These are phyloP conservation scores for Polydrusus tereticollis DNA, from an alignment of 2,888 invertebrate genomes.

Conservation along the genomic window DNA sequence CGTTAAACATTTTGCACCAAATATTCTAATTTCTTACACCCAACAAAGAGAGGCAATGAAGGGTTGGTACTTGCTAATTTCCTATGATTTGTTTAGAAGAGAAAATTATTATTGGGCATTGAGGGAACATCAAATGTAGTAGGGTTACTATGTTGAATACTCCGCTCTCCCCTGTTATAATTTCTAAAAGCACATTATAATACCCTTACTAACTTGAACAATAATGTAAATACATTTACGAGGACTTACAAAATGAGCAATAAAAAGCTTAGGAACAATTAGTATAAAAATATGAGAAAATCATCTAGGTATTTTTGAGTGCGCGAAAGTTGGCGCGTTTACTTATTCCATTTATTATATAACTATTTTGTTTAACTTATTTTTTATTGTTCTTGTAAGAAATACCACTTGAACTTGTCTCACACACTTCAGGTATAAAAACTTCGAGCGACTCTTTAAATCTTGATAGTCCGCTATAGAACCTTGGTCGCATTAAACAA, in stretches of 20 bases:
- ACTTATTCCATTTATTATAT: no score
- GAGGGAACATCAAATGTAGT: no score
- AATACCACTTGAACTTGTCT: neutral
- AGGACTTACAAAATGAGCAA: neutral
- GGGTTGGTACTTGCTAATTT: no score
- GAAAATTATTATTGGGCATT: no score
- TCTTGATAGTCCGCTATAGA: neutral
- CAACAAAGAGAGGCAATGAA: no score
- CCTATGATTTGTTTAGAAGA: no score
- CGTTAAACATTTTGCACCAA: no score
- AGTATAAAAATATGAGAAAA: neutral
- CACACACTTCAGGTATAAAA: neutral
- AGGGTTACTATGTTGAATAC: no score
- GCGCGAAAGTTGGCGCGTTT: neutral
- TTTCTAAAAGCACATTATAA: neutral
- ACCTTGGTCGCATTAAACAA: neutral
- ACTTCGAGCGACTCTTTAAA: neutral
- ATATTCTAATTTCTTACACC: no score
- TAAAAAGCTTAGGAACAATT: neutral
- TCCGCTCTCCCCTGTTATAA: neutral
- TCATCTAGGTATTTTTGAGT: neutral
- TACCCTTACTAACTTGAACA: neutral
- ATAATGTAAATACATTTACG: conserved; percentile 1
- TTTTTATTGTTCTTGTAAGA: neutral
- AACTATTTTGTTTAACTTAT: no score